Base-by-base conservation (phyloP, 2,888 invertebrate genomes). In the Dicyrtoma fusca region DNA sequence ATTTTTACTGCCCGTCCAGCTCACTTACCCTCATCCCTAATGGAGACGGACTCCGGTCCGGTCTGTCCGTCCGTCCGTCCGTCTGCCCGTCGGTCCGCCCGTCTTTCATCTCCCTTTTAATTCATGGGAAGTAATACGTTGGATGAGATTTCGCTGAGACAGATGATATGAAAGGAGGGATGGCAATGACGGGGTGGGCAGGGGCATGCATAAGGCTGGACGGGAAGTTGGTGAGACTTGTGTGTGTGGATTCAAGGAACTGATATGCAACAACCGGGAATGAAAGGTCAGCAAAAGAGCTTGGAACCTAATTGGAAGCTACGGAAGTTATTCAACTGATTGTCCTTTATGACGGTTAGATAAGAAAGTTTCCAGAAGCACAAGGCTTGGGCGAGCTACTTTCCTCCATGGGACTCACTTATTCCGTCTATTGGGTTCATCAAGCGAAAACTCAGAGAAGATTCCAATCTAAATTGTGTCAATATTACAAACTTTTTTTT, bases 241-340 rank as follows among this genome's bases (percentile, higher is more conserved):
- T 53, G 66, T 34, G 5, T 53, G 42, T 25, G 34, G 66, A 66
- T 66, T 53, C 66, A 66, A 57, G 65, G 47, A 59, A 23, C 55
- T 64, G 55, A 71, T 71, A 65, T 25, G 62, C 51, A 49, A 61
- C 49, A 25, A 34, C 45, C 23, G 53, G 66, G 63, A 75, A 72
- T 73, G 75, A 75, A 75, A 75, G 75, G 75, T 75, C 75, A 75
- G 75, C 75, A 72, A 19, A 73, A 75, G 62, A 73, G 34, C 26
- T 42, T 53, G 21, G 34, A 47, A 68, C 69, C 72, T 73, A 73
- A 73, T 73, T 73, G 68, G 68, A 73, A 69, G 68, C 55, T 68
- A 51, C 64, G 45, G 63, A 69, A 73, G 55, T 68, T 74, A 66
- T 62, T 71, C 59, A 42, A 26, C 61, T 53, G 69, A 71, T 71